Conservation (phyloP, 2,888 invertebrate genomes). For the Sinodicranocentrus sp. region DNA sequence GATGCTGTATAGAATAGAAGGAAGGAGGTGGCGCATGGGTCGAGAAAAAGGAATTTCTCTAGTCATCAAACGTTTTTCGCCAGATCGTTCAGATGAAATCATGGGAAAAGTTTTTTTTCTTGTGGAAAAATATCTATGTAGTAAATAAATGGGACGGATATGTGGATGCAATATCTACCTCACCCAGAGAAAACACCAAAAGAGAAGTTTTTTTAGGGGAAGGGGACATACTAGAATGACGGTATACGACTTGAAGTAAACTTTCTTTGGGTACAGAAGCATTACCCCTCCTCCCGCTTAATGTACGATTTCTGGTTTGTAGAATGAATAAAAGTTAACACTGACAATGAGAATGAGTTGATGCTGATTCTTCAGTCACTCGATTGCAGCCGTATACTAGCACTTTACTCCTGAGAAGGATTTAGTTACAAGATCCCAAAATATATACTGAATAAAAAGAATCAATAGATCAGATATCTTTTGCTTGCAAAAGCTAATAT, state of each 20-base stretch:
- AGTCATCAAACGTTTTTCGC: conserved; percentile 46
- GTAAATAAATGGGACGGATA: conserved; percentile 50
- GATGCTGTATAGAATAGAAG: conserved; percentile 24
- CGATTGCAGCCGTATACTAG: no score
- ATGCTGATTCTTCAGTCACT: conserved; percentile 21
- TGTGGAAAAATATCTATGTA: conserved; percentile 36
- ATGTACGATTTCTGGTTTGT: conserved; percentile 13
- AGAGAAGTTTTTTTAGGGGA: neutral
- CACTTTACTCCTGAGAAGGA: no score
- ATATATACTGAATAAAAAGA: no score
- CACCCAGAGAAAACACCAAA: neutral
- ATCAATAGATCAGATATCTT: conserved; percentile 57
- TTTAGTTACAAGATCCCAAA: no score
- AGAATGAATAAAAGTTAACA: conserved; percentile 42
- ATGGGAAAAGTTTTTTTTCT: conserved; percentile 40
- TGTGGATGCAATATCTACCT: conserved; percentile 36
- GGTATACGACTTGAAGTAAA: neutral
- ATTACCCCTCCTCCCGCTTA: neutral
- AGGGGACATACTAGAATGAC: neutral
- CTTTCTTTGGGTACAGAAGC: neutral
- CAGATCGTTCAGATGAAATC: conserved; percentile 60
- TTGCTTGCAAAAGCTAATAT: neutral
- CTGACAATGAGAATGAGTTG: conserved; percentile 12
- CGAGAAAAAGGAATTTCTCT: conserved; percentile 15
- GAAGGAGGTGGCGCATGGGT: neutral